phyloP scores from a whole-genome alignment of 2,797 vertebrate species.

The Anableps anableps region DNA sequence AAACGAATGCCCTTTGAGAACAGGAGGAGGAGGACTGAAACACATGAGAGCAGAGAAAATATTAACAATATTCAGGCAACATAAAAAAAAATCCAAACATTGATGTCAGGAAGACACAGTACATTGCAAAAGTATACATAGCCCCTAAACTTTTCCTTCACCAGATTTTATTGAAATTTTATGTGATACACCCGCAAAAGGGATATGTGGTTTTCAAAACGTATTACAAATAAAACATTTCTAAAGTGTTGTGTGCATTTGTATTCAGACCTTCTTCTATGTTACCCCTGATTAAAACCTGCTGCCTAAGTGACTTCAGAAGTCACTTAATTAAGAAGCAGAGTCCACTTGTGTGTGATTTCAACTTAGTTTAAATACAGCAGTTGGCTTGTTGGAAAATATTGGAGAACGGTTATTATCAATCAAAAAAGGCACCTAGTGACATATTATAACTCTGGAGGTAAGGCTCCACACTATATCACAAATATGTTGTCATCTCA shows the following conservation, averaged over 20 bases:
- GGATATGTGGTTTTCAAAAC: background rate
- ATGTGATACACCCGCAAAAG: background rate
- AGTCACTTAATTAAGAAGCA: background rate
- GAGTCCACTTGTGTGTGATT: background rate
- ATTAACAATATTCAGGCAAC: background rate
- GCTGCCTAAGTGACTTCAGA: background rate
- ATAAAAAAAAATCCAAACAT: background rate
- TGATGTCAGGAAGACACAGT: background rate
- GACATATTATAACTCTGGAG: too few species aligned
- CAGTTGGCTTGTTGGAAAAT: background rate
- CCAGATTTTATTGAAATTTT: background rate
- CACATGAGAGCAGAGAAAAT: background rate
- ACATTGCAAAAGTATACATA: background rate
- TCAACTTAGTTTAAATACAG: background rate
- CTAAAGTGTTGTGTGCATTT: too few species aligned
- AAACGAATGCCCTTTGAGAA: slow-evolving; percentile 8
- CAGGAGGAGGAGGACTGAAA: background rate
- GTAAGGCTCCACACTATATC: too few species aligned
- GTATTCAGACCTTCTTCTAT: too few species aligned
- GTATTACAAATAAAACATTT: too few species aligned
- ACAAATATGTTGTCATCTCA: too few species aligned
- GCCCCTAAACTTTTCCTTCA: background rate
- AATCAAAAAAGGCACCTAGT: too few species aligned
- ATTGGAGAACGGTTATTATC: background rate
- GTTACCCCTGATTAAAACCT: too few species aligned